Percentiles rank a stretch among this genome's conserved stretches.
Evolutionary conservation across 1,140 invertebrate species (phyloP).

Genomic region (Drosophila leontia): DNA sequence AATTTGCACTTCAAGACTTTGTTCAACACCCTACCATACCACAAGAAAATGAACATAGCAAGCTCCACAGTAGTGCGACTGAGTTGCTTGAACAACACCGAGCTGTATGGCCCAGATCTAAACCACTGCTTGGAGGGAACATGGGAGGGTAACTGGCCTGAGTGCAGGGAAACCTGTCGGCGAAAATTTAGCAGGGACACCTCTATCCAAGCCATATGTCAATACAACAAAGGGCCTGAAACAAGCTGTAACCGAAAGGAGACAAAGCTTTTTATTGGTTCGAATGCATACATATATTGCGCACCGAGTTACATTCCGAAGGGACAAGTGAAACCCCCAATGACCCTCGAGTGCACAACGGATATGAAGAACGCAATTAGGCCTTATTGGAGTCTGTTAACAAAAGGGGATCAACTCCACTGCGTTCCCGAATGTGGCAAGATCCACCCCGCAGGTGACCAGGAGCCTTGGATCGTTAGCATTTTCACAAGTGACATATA

Average conservation of each 20-base stretch:
- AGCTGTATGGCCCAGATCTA: background rate
- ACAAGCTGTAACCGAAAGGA: background rate
- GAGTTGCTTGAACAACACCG: background rate
- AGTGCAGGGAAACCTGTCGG: background rate
- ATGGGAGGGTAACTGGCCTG: background rate
- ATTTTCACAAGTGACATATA: background rate
- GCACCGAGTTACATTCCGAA: background rate
- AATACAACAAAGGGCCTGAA: background rate
- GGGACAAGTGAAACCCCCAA: background rate
- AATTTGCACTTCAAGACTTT: background rate
- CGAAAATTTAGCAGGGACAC: background rate
- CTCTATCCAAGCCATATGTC: background rate
- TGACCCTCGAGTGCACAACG: background rate
- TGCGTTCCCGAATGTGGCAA: background rate
- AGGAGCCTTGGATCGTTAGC: background rate
- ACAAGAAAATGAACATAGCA: background rate
- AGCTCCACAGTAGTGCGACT: background rate
- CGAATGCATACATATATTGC: background rate
- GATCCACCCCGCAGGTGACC: background rate
- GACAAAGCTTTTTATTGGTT: background rate
- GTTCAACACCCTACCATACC: background rate
- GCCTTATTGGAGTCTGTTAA: background rate
- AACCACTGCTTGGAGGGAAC: background rate
- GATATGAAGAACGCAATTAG: background rate
- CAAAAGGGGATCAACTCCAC: background rate